phyloP scores from a whole-genome alignment of 2,797 vertebrate species.

The Enteromius paludinosus region DNA sequence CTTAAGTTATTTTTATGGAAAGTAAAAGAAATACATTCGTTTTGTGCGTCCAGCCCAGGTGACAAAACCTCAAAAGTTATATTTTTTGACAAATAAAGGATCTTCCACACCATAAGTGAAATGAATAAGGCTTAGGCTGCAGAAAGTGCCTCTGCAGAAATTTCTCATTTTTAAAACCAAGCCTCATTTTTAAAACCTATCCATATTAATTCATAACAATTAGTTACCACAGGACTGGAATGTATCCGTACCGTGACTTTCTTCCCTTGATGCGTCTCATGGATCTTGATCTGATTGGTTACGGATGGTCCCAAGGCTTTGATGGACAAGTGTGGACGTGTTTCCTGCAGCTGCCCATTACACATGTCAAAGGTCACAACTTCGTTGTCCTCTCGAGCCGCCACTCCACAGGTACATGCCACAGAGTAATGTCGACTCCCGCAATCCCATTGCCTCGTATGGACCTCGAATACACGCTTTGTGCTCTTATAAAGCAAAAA shows the following conservation, averaged over 20 bases:
- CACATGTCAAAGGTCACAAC: conserved; percentile 81
- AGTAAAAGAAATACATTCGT: background rate
- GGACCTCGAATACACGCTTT: conserved; percentile 74
- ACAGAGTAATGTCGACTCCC: conserved; percentile 71
- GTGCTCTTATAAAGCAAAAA: conserved; percentile 78
- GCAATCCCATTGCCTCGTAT: conserved; percentile 81
- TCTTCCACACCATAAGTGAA: background rate
- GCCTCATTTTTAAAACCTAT: background rate
- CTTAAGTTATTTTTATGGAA: background rate
- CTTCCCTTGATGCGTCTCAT: conserved; percentile 81
- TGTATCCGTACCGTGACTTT: conserved; percentile 81
- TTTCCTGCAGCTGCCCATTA: conserved; percentile 73
- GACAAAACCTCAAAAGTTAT: background rate
- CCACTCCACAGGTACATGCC: conserved; percentile 78
- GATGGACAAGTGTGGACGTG: conserved; percentile 72
- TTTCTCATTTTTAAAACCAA: background rate
- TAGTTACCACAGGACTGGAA: background rate
- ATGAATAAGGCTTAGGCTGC: background rate
- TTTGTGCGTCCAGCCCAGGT: too few relatives aligned
- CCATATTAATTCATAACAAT: background rate
- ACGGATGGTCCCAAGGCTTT: conserved; percentile 56
- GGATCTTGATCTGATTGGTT: conserved; percentile 68
- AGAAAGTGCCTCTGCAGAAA: background rate
- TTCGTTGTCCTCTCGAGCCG: conserved; percentile 72
- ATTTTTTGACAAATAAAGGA: background rate